These are phyloP conservation scores for Andrena minutula DNA, from an alignment of 2,888 invertebrate species.

Conservation along the genomic window DNA sequence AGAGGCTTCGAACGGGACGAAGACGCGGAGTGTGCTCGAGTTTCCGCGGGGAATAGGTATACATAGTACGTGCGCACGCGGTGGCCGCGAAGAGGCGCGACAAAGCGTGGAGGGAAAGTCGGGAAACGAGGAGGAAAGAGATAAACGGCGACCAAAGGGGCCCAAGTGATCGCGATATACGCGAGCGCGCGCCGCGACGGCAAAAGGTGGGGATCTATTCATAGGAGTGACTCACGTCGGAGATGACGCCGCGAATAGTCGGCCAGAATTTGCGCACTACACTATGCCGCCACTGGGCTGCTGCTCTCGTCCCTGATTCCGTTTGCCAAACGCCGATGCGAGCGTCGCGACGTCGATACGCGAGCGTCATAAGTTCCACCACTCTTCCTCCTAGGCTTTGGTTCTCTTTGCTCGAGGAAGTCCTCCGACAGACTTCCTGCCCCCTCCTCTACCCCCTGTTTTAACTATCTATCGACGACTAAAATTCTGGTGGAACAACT, in stretches of 20 bases:
- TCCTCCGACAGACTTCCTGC: neutral
- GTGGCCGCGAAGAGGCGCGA: neutral
- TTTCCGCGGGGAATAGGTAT: no score
- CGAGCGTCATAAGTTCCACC: neutral
- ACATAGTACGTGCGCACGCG: neutral
- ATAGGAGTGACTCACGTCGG: slow-evolving; percentile 79
- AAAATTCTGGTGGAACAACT: slow-evolving; percentile 30
- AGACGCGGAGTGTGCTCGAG: no score
- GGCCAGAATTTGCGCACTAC: slow-evolving; percentile 81
- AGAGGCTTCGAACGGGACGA: no score
- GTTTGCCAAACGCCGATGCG: slow-evolving; percentile 52
- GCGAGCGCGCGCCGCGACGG: slow-evolving; percentile 45
- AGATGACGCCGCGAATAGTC: slow-evolving; percentile 82
- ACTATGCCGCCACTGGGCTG: slow-evolving; percentile 68
- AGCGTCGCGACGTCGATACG: slow-evolving; percentile 21
- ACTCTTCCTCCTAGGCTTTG: neutral
- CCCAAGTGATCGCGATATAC: slow-evolving; percentile 48
- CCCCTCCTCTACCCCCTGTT: neutral
- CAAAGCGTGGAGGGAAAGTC: slow-evolving; percentile 2
- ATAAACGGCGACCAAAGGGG: slow-evolving; percentile 30
- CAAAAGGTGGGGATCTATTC: slow-evolving; percentile 79
- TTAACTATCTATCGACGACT: neutral
- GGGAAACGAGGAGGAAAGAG: slow-evolving; percentile 5
- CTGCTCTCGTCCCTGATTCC: slow-evolving; percentile 53
- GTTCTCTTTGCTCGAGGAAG: neutral